phyloP scores from a whole-genome alignment of 2,113 vertebrate species.

The Struthidea cinerea region DNA sequence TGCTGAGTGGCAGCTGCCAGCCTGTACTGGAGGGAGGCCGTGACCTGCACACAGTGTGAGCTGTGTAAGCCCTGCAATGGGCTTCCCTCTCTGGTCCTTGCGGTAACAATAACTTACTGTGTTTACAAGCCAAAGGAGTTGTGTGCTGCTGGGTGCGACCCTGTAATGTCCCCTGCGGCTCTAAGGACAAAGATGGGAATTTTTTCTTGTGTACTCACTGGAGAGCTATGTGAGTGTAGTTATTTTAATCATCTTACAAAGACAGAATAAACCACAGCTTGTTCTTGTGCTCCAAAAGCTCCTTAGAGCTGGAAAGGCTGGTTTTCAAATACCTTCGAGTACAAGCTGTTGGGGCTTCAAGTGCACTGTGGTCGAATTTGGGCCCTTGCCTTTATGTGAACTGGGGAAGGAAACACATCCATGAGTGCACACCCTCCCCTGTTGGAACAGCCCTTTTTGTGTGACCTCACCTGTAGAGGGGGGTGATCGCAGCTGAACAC shows the following conservation, averaged over 20 bases:
- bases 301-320: background rate
- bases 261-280: background rate
- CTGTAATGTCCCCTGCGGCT: background rate
- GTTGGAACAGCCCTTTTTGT: background rate
- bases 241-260: conserved; percentile 19
- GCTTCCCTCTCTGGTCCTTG: background rate
- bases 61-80: background rate
- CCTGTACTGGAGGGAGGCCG: background rate
- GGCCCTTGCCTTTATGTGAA: background rate
- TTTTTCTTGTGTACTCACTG: conserved; percentile 1
- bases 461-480: background rate
- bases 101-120: background rate
- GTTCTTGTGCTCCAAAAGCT: conserved; percentile 11
- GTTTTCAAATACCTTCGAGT: background rate
- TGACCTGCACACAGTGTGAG: background rate
- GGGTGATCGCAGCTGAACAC: background rate
- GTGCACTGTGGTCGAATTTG: background rate
- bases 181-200: conserved; percentile 18
- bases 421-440: background rate
- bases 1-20: background rate
- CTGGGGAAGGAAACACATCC: background rate
- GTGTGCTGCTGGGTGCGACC: background rate
- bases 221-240: background rate
- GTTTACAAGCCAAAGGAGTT: conserved; percentile 5
- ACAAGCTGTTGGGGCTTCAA: background rate